A percentile compares a stretch with the other conserved stretches of the same genome.
Evolutionary conservation across 1,140 invertebrate species (phyloP).

Genomic region (Microvelia longipes): DNA sequence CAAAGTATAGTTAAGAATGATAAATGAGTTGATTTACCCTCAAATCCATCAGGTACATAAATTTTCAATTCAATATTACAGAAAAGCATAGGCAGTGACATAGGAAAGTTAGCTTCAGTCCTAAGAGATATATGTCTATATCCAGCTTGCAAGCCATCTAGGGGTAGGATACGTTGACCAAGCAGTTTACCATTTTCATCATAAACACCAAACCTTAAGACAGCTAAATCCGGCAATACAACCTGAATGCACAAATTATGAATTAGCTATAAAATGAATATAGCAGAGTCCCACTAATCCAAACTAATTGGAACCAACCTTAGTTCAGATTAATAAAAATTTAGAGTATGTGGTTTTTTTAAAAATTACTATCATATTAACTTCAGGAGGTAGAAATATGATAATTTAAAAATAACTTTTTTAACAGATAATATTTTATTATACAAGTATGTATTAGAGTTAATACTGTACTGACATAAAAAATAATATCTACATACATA

Average conservation of each 20-base stretch:
- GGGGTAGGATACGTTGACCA: slow-evolving; percentile 89
- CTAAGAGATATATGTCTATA: slow-evolving; percentile 94
- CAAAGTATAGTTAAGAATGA: too few species aligned
- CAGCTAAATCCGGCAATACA: slow-evolving; percentile 92
- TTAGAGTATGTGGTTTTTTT: neutral
- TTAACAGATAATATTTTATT: too few species aligned
- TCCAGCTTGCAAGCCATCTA: slow-evolving; percentile 93
- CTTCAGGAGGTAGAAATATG: too few species aligned
- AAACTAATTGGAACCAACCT: neutral
- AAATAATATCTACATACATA: too few species aligned
- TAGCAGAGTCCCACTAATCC: neutral
- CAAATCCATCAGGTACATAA: slow-evolving; percentile 97
- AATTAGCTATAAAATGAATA: too few species aligned
- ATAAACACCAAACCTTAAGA: slow-evolving; percentile 93
- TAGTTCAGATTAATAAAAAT: neutral
- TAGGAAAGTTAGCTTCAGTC: slow-evolving; percentile 97
- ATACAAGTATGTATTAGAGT: too few species aligned
- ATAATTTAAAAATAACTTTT: too few species aligned
- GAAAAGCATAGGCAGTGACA: slow-evolving; percentile 96
- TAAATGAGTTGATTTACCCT: slow-evolving; percentile 64
- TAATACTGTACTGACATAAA: too few species aligned
- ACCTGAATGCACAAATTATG: slow-evolving; percentile 52
- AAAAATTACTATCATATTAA: too few species aligned
- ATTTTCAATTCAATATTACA: slow-evolving; percentile 99
- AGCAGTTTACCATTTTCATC: slow-evolving; percentile 95